These are phyloP conservation scores for Pterophyllum scalare DNA, from an alignment of 2,113 vertebrate genomes.

Conservation along the genomic window DNA sequence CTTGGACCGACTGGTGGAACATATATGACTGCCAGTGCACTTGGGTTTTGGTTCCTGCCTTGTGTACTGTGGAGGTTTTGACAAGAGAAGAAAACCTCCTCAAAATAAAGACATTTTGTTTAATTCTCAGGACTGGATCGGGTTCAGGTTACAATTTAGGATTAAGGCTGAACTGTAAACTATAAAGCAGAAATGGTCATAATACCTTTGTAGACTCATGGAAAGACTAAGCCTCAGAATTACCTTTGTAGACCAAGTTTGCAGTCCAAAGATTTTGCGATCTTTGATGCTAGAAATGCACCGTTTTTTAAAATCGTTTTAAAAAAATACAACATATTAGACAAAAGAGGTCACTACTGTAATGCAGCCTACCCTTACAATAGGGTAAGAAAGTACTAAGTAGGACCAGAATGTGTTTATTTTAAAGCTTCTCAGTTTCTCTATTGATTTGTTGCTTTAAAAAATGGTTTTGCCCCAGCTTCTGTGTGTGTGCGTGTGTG, in stretches of 20 bases:
- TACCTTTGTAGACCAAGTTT: neutral
- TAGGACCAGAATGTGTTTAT: neutral
- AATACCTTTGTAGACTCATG: neutral
- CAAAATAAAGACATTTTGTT: slow-evolving; percentile 31
- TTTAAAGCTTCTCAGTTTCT: neutral
- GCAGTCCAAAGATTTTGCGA: neutral
- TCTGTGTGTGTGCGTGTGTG: no score
- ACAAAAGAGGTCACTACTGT: neutral
- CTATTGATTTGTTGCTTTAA: no score
- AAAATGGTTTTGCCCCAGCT: no score
- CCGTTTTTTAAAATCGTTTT: neutral
- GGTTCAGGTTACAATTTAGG: neutral
- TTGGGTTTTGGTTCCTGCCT: slow-evolving; percentile 23
- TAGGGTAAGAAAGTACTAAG: neutral
- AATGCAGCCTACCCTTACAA: neutral
- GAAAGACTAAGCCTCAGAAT: neutral
- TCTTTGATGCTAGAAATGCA: neutral
- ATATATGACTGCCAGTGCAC: slow-evolving; percentile 20
- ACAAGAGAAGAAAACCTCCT: neutral
- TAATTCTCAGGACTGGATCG: neutral
- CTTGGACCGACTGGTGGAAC: slow-evolving; percentile 51
- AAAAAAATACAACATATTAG: neutral
- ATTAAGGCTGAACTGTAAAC: neutral
- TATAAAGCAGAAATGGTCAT: no score
- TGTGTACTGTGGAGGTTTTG: neutral